Evolutionary conservation across 2,797 vertebrate species (phyloP).

Genomic region (Channallabes apus): DNA sequence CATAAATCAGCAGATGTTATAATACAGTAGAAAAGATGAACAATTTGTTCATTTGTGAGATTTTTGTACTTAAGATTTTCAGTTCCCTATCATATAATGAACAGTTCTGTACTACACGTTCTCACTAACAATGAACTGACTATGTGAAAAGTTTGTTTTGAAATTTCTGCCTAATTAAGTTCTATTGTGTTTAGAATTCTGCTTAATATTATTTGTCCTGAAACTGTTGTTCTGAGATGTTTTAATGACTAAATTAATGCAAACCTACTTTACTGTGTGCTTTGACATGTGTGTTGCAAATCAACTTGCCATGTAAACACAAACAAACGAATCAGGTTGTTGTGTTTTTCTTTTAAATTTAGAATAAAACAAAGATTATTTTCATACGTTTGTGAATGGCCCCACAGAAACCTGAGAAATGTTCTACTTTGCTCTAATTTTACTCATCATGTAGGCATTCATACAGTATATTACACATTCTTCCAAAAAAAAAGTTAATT

Average conservation of each 20-base stretch:
- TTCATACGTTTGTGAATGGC: neutral
- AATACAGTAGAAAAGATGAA: conserved; percentile 5
- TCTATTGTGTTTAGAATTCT: conserved; percentile 5
- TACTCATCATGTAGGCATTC: neutral
- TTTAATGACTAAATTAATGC: conserved; percentile 3
- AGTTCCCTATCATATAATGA: conserved; percentile 20
- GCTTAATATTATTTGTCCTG: conserved; percentile 16
- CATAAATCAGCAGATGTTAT: conserved; percentile 13
- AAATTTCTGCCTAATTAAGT: conserved; percentile 2
- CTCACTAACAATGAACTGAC: conserved; percentile 44
- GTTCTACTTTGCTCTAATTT: conserved; percentile 8
- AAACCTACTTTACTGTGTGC: neutral
- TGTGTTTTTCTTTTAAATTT: neutral
- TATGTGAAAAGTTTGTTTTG: conserved; percentile 21
- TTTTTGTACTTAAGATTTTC: neutral
- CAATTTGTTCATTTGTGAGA: conserved; percentile 5
- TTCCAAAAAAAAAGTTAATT: neutral
- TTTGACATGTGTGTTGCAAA: conserved; percentile 10
- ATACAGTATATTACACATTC: neutral
- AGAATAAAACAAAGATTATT: neutral
- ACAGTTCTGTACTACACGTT: conserved; percentile 13
- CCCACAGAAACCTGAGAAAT: neutral
- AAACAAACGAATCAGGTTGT: neutral
- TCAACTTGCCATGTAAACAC: neutral
- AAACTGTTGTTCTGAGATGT: neutral